These are phyloP conservation scores for Poeciliopsis gracilis DNA, from an alignment of 2,797 vertebrate genomes.

Conservation along the genomic window DNA sequence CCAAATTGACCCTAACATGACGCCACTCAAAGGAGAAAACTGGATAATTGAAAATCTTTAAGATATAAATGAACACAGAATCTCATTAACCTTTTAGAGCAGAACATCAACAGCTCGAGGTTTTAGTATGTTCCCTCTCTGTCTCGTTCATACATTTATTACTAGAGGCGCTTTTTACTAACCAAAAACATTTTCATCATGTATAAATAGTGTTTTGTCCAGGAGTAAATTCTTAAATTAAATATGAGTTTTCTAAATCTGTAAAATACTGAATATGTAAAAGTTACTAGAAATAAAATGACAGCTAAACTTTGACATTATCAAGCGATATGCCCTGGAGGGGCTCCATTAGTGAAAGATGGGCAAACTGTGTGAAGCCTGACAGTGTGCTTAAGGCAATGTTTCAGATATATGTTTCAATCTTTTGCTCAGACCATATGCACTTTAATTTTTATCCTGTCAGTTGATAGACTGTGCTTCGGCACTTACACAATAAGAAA, in stretches of 20 bases:
- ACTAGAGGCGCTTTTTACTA: not conserved
- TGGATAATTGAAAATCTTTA: conserved; percentile 75
- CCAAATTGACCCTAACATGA: conserved; percentile 73
- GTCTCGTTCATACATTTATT: not conserved
- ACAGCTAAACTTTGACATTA: not conserved
- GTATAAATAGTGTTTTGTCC: not conserved
- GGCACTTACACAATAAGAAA: not conserved
- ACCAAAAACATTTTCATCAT: not conserved
- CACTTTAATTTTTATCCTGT: not conserved
- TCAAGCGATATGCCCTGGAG: not conserved
- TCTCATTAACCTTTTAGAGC: conserved; percentile 53
- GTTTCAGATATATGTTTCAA: not conserved
- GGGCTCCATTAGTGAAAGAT: not conserved
- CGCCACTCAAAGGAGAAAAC: conserved; percentile 51
- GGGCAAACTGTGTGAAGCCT: not conserved
- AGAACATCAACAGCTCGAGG: conserved; percentile 40
- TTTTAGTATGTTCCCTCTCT: not conserved
- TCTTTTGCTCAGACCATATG: not conserved
- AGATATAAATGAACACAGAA: conserved; percentile 69
- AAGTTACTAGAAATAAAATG: not conserved
- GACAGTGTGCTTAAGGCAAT: not conserved
- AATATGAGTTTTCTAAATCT: not conserved
- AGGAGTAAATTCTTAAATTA: not conserved
- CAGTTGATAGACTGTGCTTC: not conserved
- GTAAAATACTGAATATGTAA: not conserved